phyloP scores from a whole-genome alignment of 1,140 invertebrate genomes.

The Drosophila tropicalis region DNA sequence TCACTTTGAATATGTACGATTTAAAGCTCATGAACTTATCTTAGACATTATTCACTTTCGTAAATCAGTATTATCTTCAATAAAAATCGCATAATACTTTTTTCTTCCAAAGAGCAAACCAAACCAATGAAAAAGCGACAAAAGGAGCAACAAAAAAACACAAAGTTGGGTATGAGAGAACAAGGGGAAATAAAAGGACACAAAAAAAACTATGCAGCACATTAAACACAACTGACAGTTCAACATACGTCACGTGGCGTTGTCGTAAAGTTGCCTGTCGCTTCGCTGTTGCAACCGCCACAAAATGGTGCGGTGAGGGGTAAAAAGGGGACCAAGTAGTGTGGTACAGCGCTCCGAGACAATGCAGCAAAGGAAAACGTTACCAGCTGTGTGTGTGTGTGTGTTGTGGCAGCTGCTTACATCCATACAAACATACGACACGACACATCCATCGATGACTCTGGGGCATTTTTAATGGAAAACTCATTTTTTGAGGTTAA shows the following conservation, averaged over 20 bases:
- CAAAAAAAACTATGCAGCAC: constrained; percentile 60
- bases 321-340: background rate
- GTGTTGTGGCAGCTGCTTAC: constrained; percentile 30
- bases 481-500: constrained; percentile 82
- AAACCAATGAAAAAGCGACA: constrained; percentile 23
- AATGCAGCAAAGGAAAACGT: constrained; percentile 21
- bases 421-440: constrained; percentile 19
- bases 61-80: constrained; percentile 17
- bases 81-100: constrained; percentile 10
- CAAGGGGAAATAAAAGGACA: constrained; percentile 11
- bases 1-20: background rate
- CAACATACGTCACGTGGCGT: constrained; percentile 76
- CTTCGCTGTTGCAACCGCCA: constrained; percentile 37
- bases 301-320: background rate
- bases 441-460: constrained; percentile 68
- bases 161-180: constrained; percentile 7
- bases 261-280: constrained; percentile 70
- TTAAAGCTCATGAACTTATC: background rate
- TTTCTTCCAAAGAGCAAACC: background rate
- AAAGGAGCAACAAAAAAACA: constrained; percentile 3
- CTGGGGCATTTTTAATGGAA: constrained; percentile 81
- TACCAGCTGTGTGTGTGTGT: constrained; percentile 11
- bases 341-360: background rate
- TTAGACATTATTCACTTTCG: background rate
- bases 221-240: constrained; percentile 80